These are phyloP conservation scores for Enteromius thamalakanensis DNA, from an alignment of 2,797 vertebrate species.

Conservation along the genomic window DNA sequence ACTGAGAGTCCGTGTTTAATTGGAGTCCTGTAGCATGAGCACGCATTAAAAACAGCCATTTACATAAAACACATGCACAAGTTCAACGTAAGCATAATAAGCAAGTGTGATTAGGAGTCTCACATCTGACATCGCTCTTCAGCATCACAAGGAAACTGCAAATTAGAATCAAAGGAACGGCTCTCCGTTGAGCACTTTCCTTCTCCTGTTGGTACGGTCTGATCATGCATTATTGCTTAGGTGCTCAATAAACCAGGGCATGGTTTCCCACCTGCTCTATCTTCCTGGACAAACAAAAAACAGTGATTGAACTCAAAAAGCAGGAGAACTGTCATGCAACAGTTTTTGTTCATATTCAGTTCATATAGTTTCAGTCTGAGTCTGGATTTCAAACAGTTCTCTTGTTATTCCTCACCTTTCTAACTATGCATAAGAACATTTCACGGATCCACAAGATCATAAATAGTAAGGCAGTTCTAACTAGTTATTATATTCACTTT, in stretches of 20 bases:
- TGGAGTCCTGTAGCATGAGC: constrained; percentile 29
- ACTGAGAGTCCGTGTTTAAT: constrained; percentile 42
- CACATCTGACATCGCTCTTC: background rate
- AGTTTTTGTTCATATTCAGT: no score
- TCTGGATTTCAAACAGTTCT: background rate
- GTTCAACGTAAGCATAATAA: constrained; percentile 30
- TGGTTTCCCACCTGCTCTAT: background rate
- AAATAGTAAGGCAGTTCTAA: no score
- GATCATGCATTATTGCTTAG: constrained; percentile 6
- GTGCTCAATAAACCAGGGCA: constrained; percentile 20
- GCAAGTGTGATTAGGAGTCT: constrained; percentile 8
- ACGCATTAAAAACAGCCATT: background rate
- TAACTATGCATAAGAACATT: background rate
- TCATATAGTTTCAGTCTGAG: no score
- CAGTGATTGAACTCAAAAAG: constrained; percentile 8
- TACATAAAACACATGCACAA: constrained; percentile 22
- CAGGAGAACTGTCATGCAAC: background rate
- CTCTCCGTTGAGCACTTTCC: constrained; percentile 3
- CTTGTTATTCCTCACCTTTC: background rate
- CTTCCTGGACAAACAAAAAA: constrained; percentile 30
- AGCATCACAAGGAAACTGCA: constrained; percentile 3
- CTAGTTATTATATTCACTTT: no score
- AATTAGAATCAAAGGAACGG: constrained; percentile 33
- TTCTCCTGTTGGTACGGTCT: background rate
- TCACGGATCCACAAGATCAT: background rate